Base-by-base conservation (phyloP, 2,797 vertebrate genomes). In the Pagetopsis macropterus region DNA sequence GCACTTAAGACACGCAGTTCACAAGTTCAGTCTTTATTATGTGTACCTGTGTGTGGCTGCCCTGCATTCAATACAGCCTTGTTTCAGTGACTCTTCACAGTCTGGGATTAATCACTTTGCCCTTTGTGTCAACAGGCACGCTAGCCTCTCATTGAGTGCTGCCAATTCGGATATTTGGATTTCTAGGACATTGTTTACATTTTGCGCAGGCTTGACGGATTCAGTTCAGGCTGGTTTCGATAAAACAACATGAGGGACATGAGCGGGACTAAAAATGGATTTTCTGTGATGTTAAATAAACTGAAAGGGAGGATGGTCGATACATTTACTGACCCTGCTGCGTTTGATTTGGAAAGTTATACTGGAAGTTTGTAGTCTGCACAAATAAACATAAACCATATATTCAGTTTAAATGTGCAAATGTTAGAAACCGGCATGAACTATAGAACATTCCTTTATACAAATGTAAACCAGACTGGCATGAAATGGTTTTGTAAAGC, bases 31-130 rank as follows among this genome's bases (percentile, higher is more conserved):
- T 17, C 69, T 82, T 87, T 82, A 83, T 84, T 82, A 79, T 89
- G 83, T 81, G 86, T 86, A 86, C 70, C 56, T 70, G 70, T 65
- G 65, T 86, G 70, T 40, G 76, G 62, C 81, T 68, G 78, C 43
- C 5, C 59, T 65, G 72, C 75, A 14, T 87, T 91, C 87, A 92
- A 84, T 90, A 83, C 82, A 74, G 84, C 76, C 81, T 84, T 89
- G 83, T 90, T 92, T 90, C 78, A 65, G 81, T 56, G 74, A 75
- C 76, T 76, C 79, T 75, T 84, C 84, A 69, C 82, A 87, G 82
- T 84, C 85, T 90, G 87, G 84, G 83, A 87, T 89, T 87, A 93
- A 93, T 93, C 85, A 90, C 83, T 84, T 80, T 84, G 89, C 79
- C 79, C 64, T 89, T 88, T 87, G 82, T 84, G 71, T 87, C 84